Percentiles rank a stretch among this genome's conserved stretches.
phyloP scores from a whole-genome alignment of 2,797 vertebrate species.

The Garrulus glandarius region DNA sequence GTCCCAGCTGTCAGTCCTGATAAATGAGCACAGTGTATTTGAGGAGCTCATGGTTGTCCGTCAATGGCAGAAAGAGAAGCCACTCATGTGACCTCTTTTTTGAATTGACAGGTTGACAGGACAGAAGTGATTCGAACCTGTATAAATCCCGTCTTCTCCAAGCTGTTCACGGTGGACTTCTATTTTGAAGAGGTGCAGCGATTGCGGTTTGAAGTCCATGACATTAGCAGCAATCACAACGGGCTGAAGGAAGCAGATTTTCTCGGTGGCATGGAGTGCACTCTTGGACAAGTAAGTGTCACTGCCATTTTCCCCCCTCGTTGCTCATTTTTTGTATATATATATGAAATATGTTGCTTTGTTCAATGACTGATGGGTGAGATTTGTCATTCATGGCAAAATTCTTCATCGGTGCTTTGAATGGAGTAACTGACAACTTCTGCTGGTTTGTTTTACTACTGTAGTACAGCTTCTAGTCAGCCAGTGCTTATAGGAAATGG shows the following conservation, averaged over 20 bases:
- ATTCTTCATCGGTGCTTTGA: background rate
- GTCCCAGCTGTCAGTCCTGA: background rate
- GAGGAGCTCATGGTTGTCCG: background rate
- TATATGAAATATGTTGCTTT: background rate
- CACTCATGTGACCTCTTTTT: background rate
- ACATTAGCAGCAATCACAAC: conserved; percentile 96
- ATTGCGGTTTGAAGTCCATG: conserved; percentile 92
- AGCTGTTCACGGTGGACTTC: conserved; percentile 95
- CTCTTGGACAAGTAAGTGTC: conserved; percentile 88
- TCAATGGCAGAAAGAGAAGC: background rate
- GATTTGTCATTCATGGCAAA: background rate
- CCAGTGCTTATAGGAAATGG: background rate
- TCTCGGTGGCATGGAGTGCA: conserved; percentile 95
- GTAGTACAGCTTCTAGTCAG: background rate
- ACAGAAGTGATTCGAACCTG: conserved; percentile 97
- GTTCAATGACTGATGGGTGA: background rate
- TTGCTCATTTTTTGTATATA: accelerated
- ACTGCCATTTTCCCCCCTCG: background rate
- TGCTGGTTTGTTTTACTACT: background rate
- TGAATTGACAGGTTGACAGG: conserved; percentile 88
- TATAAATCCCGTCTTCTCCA: conserved; percentile 92
- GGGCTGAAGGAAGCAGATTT: conserved; percentile 96
- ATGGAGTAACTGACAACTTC: background rate
- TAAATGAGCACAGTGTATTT: background rate
- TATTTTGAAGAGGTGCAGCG: conserved; percentile 98